A percentile compares a stretch with the other conserved stretches of the same genome.
Conservation (phyloP, 1,140 invertebrate species). For the Oryctes rhinoceros region DNA sequence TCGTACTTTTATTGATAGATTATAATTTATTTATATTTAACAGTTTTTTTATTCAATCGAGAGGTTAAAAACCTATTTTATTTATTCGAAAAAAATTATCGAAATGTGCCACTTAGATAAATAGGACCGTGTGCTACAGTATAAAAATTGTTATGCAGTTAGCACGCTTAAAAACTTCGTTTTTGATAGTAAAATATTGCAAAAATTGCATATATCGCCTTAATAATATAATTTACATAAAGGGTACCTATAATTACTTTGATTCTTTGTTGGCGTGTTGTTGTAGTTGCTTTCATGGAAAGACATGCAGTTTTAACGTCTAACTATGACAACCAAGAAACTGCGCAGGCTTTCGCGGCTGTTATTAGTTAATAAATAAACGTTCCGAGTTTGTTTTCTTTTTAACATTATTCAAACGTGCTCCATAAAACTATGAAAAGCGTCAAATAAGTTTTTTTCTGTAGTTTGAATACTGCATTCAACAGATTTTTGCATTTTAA, state of each 20-base stretch:
- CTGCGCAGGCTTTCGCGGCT: too few species aligned
- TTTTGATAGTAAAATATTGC: neutral
- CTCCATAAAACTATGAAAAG: too few species aligned
- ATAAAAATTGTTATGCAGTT: conserved; percentile 5
- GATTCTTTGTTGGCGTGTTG: neutral
- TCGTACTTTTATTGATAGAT: neutral
- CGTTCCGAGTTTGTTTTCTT: too few species aligned
- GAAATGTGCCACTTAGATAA: conserved; percentile 6
- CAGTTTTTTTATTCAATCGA: neutral
- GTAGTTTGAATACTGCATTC: too few species aligned
- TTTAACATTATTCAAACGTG: too few species aligned
- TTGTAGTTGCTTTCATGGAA: conserved; percentile 5
- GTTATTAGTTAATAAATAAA: too few species aligned
- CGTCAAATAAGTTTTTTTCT: too few species aligned
- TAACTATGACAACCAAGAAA: too few species aligned
- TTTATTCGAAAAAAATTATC: conserved; percentile 1
- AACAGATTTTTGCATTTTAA: too few species aligned
- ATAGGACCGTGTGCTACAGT: neutral
- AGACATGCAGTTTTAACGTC: too few species aligned
- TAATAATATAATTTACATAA: neutral
- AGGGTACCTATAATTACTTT: neutral
- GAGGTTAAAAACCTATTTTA: neutral
- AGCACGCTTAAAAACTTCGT: neutral
- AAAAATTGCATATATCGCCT: conserved; percentile 5
- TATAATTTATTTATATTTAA: conserved; percentile 6